Percentiles rank a stretch among this genome's conserved stretches.
phyloP scores from a whole-genome alignment of 2,888 invertebrate species.

The Theristus sp. region DNA sequence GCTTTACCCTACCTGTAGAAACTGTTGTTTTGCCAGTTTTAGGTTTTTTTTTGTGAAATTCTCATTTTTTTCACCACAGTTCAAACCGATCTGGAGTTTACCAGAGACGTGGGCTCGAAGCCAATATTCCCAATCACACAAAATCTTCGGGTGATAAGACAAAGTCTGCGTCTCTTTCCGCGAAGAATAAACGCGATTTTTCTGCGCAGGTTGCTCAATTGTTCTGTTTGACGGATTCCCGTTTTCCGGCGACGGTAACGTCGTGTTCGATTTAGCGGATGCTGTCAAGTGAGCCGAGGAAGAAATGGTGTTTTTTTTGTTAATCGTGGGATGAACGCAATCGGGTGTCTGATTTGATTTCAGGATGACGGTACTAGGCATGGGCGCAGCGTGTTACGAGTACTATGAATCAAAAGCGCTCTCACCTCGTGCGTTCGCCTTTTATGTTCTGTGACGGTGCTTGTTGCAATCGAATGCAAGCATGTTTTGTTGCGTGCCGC shows the following conservation, averaged over 20 bases:
- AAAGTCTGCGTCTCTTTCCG: neutral
- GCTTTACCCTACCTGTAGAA: neutral
- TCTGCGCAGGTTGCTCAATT: slow-evolving; percentile 14
- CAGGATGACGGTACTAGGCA: slow-evolving; percentile 39
- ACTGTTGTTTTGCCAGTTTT: neutral
- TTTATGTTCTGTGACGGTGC: neutral
- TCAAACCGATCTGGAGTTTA: too few relatives aligned
- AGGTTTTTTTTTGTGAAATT: neutral
- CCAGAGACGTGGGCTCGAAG: too few relatives aligned
- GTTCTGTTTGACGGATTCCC: slow-evolving; percentile 43
- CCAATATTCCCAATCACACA: too few relatives aligned
- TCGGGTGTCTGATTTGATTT: slow-evolving; percentile 10
- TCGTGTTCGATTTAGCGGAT: slow-evolving; percentile 38
- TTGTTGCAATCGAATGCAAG: neutral
- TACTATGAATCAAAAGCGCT: slow-evolving; percentile 35
- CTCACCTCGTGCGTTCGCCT: slow-evolving; percentile 25
- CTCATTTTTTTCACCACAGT: neutral
- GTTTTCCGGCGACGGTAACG: slow-evolving; percentile 33
- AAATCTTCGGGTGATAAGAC: too few relatives aligned
- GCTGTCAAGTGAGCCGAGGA: slow-evolving; percentile 24
- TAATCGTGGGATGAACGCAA: neutral
- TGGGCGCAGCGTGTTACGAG: slow-evolving; percentile 40
- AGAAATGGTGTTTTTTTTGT: neutral
- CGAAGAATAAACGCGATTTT: neutral
- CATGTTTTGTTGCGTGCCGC: neutral